Percentiles rank a stretch among this genome's conserved stretches.
These are phyloP conservation scores for Megalopta genalis DNA, from an alignment of 1,140 invertebrate species.

Conservation along the genomic window DNA sequence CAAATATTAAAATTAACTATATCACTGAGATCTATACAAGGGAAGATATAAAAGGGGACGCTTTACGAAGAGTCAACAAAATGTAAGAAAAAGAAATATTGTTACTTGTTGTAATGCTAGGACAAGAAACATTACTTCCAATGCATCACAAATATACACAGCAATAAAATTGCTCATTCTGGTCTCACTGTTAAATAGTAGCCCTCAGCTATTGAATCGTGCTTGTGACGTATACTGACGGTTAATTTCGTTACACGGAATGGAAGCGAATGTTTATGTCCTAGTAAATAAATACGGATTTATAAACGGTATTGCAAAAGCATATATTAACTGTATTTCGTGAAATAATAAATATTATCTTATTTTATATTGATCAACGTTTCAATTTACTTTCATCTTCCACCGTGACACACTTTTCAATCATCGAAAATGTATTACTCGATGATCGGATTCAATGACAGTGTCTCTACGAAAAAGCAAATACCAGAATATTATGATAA, in stretches of 20 bases:
- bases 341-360: conserved; percentile 67
- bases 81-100: neutral
- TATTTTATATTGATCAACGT: conserved; percentile 61
- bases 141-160: conserved; percentile 18
- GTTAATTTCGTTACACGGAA: neutral
- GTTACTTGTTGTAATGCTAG: conserved; percentile 42
- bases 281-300: conserved; percentile 44
- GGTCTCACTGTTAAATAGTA: conserved; percentile 1
- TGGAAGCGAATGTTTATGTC: conserved; percentile 48
- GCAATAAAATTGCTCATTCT: conserved; percentile 55
- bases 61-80: neutral
- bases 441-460: neutral
- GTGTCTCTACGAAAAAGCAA: conserved; percentile 43
- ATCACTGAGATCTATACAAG: conserved; percentile 14
- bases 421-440: neutral
- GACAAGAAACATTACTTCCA: conserved; percentile 41
- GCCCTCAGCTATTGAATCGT: neutral
- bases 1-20: conserved; percentile 49
- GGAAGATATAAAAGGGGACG: neutral
- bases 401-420: conserved; percentile 7
- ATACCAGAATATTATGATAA: conserved; percentile 27
- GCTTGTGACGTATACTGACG: neutral
- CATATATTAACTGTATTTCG: conserved; percentile 62
- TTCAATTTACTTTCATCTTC: conserved; percentile 53
- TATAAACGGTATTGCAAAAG: conserved; percentile 53